phyloP scores from a whole-genome alignment of 2,797 vertebrate species.

The Coregonus sp. region DNA sequence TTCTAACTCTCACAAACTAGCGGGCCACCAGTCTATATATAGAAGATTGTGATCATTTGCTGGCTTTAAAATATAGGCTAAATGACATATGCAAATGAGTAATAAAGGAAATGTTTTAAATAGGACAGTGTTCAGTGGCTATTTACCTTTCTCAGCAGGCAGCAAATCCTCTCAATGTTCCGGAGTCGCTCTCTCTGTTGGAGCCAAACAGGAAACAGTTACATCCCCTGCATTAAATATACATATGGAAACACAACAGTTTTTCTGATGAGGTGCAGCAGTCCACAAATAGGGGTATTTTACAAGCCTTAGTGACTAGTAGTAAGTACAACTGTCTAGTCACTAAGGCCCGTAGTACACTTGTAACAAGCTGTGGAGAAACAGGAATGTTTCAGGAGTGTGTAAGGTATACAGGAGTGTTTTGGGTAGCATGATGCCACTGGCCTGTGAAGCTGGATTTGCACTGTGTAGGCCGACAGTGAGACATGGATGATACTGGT shows the following conservation, averaged over 20 bases:
- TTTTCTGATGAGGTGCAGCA: not conserved
- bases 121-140: not conserved
- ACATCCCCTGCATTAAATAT: not conserved
- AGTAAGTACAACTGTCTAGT: not conserved
- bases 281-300: not conserved
- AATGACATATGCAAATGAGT: not conserved
- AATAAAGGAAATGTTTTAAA: not conserved
- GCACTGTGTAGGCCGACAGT: not conserved
- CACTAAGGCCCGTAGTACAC: not conserved
- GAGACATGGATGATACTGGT: not conserved
- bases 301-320: not conserved
- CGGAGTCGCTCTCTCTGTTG: slow-evolving; percentile 90
- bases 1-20: no score
- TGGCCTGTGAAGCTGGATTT: not conserved
- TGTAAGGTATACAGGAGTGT: no score
- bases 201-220: slow-evolving; percentile 24
- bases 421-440: not conserved
- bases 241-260: not conserved
- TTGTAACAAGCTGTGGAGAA: no score
- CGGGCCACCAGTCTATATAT: not conserved
- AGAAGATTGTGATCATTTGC: not conserved
- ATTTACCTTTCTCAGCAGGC: slow-evolving; percentile 93
- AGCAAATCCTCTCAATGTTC: slow-evolving; percentile 97
- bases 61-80: not conserved
- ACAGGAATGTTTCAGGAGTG: no score